Evolutionary conservation across 2,888 invertebrate species (phyloP), one percentile per base, ranked within the genome.

Genomic region (Rhagophthalmus giganteus): DNA sequence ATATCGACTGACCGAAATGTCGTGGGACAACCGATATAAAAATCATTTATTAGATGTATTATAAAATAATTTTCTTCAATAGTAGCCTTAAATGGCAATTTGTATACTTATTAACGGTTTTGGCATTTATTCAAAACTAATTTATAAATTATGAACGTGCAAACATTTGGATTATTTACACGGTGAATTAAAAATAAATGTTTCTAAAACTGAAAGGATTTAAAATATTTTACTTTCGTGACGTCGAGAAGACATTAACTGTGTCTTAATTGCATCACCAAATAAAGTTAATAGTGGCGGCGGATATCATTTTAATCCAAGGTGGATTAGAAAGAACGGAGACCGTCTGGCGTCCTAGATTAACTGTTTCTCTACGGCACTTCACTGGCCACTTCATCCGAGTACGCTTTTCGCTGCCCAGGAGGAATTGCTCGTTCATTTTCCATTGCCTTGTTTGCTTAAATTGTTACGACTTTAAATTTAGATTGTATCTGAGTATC

Each of bases 281-380:
- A 41, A 50, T 50, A 54, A 54, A 54, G 45, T 40, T 46, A 53
- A 58, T 53, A 53, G 50, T 52, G 35, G 44, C 50, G 31, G 53
- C 47, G 50, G 55, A 55, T 55, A 55, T 37, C 46, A 46, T 46
- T 54, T 54, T 54, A 55, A 58, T 53, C 55, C 49, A 30, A 14
- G 39, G 14, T 30, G 55, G 48, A 47, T 55, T 52, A 52, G 44
- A 48, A 55, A 48, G 27, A 34, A 41, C 16, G 42, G 31, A 52
- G 44, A 52, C 53, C 40, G 55, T 53, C 55, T 55, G 52, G 55
- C 52, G n/a, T 27, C 37, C 32, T 40, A 41, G 52, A 55, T 55
- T 55, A 55, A 53, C 39, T 48, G 15, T 32, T 47, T 51, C 51
- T 51, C 51, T 46, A 30, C 42, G 44, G 27, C 31, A 26, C 38